Base-by-base conservation (phyloP, 1,140 invertebrate genomes). In the Drosophila prosaltans region DNA sequence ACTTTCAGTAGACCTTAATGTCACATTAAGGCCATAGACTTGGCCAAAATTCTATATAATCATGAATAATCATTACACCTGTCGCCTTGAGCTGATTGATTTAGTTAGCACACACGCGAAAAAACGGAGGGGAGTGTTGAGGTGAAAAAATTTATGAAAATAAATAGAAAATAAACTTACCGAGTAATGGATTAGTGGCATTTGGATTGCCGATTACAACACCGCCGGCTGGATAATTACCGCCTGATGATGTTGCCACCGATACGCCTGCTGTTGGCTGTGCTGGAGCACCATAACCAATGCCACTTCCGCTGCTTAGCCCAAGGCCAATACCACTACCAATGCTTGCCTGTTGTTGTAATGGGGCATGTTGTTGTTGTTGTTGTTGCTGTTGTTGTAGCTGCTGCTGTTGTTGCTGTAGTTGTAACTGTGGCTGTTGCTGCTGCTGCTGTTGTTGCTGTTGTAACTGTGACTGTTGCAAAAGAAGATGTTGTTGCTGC, bases 141-240 rank as follows among this genome's bases (percentile, higher is more conserved):
- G 41, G 28, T n/a, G 36, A 54, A 66, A 51, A 21, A n/a, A 11
- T 43, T 5, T 65, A 55, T 11, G 36, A 24, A 60, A 40, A 67
- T 60, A 55, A 10, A 36, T 36, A 36, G 32, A 36, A 30, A 36
- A 6, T 6, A 36, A 59, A 89, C 89, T 91, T 61, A 91, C 89
- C 89, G 67, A 91, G 81, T 76, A 91, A 89, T 76, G 89, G 89
- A 91, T 91, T 91, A 67, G 83, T 81, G 63, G 89, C 83, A 85
- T 91, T 91, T 30, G 89, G 89, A 82, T 91, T 91, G 65, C 89
- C 89, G 73, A 91, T 91, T 68, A 91, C 89, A 6, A 91, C 89
- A 39, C 89, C 89, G 40, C 89, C 89, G 36, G 78, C 73, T 11
- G 89, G 88, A 48, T 88, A 91, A 85, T 73, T 89, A 55, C 72